Evolutionary conservation across 2,888 invertebrate species (phyloP).

Genomic region (Apodemia mormo): DNA sequence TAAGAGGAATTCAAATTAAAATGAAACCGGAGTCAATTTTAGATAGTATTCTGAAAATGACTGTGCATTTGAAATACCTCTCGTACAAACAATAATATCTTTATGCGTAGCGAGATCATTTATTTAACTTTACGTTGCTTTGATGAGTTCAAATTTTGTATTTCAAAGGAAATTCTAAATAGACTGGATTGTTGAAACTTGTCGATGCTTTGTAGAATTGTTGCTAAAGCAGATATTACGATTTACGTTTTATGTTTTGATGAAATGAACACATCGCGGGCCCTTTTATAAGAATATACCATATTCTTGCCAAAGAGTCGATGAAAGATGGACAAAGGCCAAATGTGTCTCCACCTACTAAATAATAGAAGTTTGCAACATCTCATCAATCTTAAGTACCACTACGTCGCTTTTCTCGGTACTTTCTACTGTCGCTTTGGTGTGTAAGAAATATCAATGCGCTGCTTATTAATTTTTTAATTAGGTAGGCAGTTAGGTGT

Average conservation of each 20-base stretch:
- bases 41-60: constrained; percentile 4
- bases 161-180: constrained; percentile 15
- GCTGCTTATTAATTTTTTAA: too few species aligned
- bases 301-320: too few species aligned
- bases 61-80: constrained; percentile 9
- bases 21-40: neutral
- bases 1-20: neutral
- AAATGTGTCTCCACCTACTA: too few species aligned
- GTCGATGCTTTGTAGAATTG: neutral
- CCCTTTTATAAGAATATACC: too few species aligned
- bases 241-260: neutral
- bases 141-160: constrained; percentile 17
- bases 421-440: too few species aligned
- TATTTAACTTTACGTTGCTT: constrained; percentile 11
- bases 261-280: too few species aligned
- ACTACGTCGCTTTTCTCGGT: too few species aligned
- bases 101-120: constrained; percentile 1
- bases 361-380: too few species aligned
- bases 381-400: too few species aligned
- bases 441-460: too few species aligned
- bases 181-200: neutral
- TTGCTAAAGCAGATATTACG: neutral
- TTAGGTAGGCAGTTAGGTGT: too few species aligned
- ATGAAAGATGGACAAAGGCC: too few species aligned
- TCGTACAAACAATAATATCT: constrained; percentile 12